Percentiles rank a stretch among this genome's conserved stretches.
phyloP scores from a whole-genome alignment of 1,140 invertebrate species.

The Archivesica marissinica region DNA sequence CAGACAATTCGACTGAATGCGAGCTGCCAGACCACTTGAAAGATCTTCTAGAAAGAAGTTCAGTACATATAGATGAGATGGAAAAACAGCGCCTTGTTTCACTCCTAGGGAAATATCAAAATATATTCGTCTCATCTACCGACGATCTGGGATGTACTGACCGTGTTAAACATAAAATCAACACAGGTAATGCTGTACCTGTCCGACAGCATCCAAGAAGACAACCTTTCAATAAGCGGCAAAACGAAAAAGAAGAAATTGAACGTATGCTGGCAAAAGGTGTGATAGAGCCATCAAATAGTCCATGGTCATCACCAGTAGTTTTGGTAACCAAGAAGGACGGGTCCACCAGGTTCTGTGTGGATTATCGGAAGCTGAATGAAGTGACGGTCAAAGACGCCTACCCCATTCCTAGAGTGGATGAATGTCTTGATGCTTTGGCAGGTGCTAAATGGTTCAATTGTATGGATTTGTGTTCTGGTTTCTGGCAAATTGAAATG shows the following conservation, averaged over 20 bases:
- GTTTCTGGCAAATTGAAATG: slow-evolving; percentile 82
- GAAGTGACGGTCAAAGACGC: slow-evolving; percentile 64
- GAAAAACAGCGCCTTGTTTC: slow-evolving; percentile 22
- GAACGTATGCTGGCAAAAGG: slow-evolving; percentile 41
- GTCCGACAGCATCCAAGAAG: slow-evolving; percentile 54
- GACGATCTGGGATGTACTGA: slow-evolving; percentile 46
- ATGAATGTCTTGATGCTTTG: slow-evolving; percentile 65
- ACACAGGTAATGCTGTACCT: slow-evolving; percentile 49
- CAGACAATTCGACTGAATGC: not conserved
- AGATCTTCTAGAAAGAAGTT: slow-evolving; percentile 15
- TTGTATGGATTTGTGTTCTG: slow-evolving; percentile 59
- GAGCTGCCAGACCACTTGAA: slow-evolving; percentile 35
- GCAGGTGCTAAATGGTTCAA: slow-evolving; percentile 55
- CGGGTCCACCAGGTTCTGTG: slow-evolving; percentile 64
- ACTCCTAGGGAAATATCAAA: slow-evolving; percentile 36
- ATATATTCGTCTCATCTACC: slow-evolving; percentile 43
- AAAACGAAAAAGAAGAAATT: slow-evolving; percentile 27
- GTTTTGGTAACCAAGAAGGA: slow-evolving; percentile 70
- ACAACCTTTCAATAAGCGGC: slow-evolving; percentile 21
- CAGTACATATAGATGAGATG: not conserved
- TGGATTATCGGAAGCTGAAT: slow-evolving; percentile 72
- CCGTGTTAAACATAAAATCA: slow-evolving; percentile 52
- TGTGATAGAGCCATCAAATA: slow-evolving; percentile 68
- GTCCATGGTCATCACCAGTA: slow-evolving; percentile 72
- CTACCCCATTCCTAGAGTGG: slow-evolving; percentile 68